Conservation (phyloP, 2,113 vertebrate genomes). For the Thoracochromis brauschi region DNA sequence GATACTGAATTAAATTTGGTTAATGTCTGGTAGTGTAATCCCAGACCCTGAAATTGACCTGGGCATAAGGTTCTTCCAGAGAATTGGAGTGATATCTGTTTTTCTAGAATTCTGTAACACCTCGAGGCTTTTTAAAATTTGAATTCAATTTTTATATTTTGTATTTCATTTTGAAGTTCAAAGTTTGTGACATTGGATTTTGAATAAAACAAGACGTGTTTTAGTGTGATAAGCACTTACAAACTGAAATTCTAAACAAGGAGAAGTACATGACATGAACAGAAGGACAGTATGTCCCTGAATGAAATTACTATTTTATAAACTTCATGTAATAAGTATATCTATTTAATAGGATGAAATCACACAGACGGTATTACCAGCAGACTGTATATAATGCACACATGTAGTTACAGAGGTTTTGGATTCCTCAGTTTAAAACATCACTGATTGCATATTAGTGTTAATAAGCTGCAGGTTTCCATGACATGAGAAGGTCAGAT, state of each 20-base stretch:
- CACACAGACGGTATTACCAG: neutral
- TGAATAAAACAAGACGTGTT: neutral
- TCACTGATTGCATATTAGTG: neutral
- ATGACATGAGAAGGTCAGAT: neutral
- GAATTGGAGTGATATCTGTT: neutral
- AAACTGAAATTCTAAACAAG: neutral
- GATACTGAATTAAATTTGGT: constrained; percentile 38
- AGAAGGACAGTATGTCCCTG: neutral
- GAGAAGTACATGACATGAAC: neutral
- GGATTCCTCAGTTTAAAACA: neutral
- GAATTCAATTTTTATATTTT: neutral
- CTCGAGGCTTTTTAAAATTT: neutral
- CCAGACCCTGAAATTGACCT: constrained; percentile 29
- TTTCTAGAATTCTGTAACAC: neutral
- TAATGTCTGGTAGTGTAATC: constrained; percentile 49
- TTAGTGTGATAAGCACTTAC: neutral
- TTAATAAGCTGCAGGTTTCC: neutral
- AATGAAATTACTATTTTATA: neutral
- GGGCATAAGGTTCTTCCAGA: neutral
- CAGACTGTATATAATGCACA: neutral
- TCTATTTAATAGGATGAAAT: neutral
- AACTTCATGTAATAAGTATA: neutral
- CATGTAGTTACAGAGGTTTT: neutral
- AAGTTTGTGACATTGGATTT: neutral
- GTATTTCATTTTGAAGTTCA: neutral